Percentiles rank a stretch among this genome's conserved stretches.
Evolutionary conservation across 2,797 vertebrate genomes (phyloP).

Genomic region (Gymnoscopelus microlampas): DNA sequence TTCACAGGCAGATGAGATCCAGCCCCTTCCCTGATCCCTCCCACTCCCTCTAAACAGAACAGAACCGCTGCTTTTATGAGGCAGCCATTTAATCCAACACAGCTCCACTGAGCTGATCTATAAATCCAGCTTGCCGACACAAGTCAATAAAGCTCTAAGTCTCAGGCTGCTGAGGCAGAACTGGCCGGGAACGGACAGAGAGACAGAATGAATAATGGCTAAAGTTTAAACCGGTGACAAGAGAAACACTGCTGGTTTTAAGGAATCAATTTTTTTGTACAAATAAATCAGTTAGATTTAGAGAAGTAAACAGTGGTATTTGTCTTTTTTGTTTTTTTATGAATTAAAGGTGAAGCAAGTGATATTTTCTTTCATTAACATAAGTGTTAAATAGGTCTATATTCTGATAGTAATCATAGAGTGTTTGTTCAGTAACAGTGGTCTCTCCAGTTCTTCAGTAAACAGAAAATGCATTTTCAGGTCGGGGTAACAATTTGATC

Average conservation of each 20-base stretch:
- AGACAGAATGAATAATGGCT: conserved; percentile 3
- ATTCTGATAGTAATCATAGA: too few species aligned
- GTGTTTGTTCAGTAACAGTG: too few species aligned
- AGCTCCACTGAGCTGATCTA: conserved; percentile 47
- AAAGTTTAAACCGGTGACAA: conserved; percentile 2
- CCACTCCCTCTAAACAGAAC: conserved; percentile 3
- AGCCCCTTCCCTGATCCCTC: conserved; percentile 20
- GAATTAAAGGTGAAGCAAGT: too few species aligned
- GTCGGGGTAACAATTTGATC: too few species aligned
- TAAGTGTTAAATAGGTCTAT: too few species aligned
- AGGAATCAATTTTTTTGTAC: conserved; percentile 33
- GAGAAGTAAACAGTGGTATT: conserved; percentile 8
- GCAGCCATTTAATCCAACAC: conserved; percentile 46
- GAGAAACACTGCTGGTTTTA: conserved; percentile 13
- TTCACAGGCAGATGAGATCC: conserved; percentile 5
- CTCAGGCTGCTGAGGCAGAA: conserved; percentile 23
- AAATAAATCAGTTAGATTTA: conserved; percentile 9
- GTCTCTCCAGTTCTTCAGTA: too few species aligned
- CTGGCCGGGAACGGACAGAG: not conserved
- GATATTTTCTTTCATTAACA: too few species aligned
- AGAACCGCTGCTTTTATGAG: conserved; percentile 31
- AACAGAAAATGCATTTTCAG: too few species aligned
- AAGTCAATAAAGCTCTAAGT: not conserved
- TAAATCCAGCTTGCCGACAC: conserved; percentile 23
- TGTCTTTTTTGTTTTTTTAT: too few species aligned